phyloP scores from a whole-genome alignment of 1,140 invertebrate species.

The Armadillidium nasatum region DNA sequence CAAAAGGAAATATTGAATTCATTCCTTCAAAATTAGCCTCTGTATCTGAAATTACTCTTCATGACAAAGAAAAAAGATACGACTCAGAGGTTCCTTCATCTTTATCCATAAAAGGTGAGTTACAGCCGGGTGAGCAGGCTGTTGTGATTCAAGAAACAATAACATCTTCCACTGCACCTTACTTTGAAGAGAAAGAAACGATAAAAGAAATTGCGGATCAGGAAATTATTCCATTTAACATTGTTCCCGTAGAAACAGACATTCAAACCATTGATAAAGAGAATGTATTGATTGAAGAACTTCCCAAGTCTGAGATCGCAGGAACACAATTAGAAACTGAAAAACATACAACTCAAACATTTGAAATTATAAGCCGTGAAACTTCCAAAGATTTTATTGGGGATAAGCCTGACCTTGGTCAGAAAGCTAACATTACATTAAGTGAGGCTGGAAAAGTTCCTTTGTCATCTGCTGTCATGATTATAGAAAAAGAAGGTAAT shows the following conservation, averaged over 20 bases:
- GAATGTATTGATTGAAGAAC: background rate
- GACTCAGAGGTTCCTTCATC: background rate
- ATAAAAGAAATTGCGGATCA: background rate
- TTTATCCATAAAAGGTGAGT: slow-evolving; percentile 12
- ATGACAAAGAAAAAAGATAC: slow-evolving; percentile 23
- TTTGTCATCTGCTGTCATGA: slow-evolving; percentile 32
- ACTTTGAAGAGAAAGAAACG: background rate
- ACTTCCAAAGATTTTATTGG: slow-evolving; percentile 14
- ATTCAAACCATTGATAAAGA: background rate
- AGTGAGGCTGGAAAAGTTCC: slow-evolving; percentile 32
- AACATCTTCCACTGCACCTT: background rate
- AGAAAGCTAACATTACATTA: slow-evolving; percentile 32
- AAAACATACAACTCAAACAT: slow-evolving; percentile 1
- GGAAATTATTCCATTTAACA: background rate
- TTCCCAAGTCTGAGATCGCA: slow-evolving; percentile 21
- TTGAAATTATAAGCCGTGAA: slow-evolving; percentile 34
- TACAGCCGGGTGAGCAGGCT: slow-evolving; percentile 19
- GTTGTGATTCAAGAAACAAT: slow-evolving; percentile 20
- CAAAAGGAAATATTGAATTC: slow-evolving; percentile 32
- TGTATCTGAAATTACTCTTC: slow-evolving; percentile 46
- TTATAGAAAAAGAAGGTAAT: slow-evolving; percentile 31
- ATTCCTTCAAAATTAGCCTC: slow-evolving; percentile 36
- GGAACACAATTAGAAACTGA: slow-evolving; percentile 28
- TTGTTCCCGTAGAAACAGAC: background rate
- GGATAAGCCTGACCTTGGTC: slow-evolving; percentile 14